A percentile compares a stretch with the other conserved stretches of the same genome.
Conservation (phyloP, 2,797 vertebrate species). For the Oreonectes daqikongensis region DNA sequence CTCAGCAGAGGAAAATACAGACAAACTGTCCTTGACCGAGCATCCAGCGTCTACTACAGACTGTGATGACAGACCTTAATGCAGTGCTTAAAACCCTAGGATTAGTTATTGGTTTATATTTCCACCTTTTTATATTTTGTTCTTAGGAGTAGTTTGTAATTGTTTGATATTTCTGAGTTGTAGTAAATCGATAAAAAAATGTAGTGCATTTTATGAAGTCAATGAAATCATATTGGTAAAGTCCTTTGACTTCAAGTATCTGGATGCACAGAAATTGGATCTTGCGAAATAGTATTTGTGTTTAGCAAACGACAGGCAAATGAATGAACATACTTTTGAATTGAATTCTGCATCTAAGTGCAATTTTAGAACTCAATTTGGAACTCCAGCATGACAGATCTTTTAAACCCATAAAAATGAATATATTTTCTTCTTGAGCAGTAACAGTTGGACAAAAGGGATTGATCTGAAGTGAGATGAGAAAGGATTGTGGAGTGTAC, state of each 20-base stretch:
- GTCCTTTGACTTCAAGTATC: conserved; percentile 34
- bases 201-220: conserved; percentile 56
- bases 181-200: conserved; percentile 62
- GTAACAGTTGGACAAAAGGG: conserved; percentile 33
- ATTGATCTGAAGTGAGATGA: conserved; percentile 47
- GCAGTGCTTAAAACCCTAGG: conserved; percentile 64
- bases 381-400: neutral
- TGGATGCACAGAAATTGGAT: conserved; percentile 42
- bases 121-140: conserved; percentile 65
- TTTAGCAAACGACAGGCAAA: conserved; percentile 38
- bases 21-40: conserved; percentile 64
- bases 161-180: conserved; percentile 63
- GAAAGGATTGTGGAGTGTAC: conserved; percentile 55
- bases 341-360: conserved; percentile 24
- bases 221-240: conserved; percentile 44
- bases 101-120: conserved; percentile 69
- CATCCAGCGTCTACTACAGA: conserved; percentile 55
- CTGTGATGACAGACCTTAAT: conserved; percentile 57
- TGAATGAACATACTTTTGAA: neutral
- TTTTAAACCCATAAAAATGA: neutral
- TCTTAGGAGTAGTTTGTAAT: conserved; percentile 65
- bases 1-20: conserved; percentile 61
- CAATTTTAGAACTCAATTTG: conserved; percentile 29
- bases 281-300: conserved; percentile 43
- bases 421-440: neutral